A percentile compares a stretch with the other conserved stretches of the same genome.
phyloP scores from a whole-genome alignment of 1,140 invertebrate genomes.

The Lamellibrachia luymesi region DNA sequence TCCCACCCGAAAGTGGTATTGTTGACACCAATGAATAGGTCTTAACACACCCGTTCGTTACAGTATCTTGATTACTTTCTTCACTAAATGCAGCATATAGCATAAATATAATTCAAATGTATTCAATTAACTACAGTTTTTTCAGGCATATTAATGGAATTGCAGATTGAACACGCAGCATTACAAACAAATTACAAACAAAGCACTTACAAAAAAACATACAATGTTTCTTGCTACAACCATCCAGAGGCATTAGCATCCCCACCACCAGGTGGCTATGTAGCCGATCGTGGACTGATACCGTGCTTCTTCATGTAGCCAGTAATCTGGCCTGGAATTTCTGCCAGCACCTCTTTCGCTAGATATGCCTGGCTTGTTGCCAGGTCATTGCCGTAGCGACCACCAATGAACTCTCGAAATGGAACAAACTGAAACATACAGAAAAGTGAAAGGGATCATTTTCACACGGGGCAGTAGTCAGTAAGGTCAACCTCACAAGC shows the following conservation, averaged over 20 bases:
- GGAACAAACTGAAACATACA: slow-evolving; percentile 61
- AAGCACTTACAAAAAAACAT: not conserved
- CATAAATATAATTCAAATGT: no score
- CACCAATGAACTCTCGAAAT: slow-evolving; percentile 57
- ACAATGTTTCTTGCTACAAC: not conserved
- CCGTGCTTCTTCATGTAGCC: slow-evolving; percentile 64
- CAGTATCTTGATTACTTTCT: no score
- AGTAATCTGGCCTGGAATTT: slow-evolving; percentile 65
- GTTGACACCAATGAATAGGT: no score
- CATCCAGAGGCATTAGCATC: not conserved
- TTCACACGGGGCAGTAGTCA: no score
- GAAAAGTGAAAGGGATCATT: not conserved
- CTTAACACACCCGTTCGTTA: no score
- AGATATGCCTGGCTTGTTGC: slow-evolving; percentile 51
- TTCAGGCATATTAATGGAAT: no score
- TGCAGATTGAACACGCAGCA: no score
- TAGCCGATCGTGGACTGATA: slow-evolving; percentile 56
- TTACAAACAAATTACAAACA: not conserved
- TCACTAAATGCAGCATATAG: no score
- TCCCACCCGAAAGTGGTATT: no score
- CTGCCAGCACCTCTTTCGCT: slow-evolving; percentile 66
- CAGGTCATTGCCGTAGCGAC: slow-evolving; percentile 33
- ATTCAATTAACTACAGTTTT: no score
- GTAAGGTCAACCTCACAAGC: no score
- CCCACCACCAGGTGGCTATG: not conserved